phyloP scores from a whole-genome alignment of 30 jellyfish, hydroid and myxozoan species.

The Rhopilema esculentum region DNA sequence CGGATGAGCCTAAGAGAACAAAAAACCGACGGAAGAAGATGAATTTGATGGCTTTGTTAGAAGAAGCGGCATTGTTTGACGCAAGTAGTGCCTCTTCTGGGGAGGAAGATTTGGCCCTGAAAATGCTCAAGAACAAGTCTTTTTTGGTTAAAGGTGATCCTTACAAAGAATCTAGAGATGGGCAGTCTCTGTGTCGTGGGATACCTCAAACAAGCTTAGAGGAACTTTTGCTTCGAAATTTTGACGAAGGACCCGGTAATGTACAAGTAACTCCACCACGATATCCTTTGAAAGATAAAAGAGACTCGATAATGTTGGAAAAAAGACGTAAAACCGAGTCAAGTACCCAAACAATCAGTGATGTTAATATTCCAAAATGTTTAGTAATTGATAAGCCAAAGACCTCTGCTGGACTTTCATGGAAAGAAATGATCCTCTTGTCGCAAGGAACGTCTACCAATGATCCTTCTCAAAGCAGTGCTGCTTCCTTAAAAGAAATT shows the following conservation, averaged over 20 bases:
- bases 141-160: constrained; percentile 32
- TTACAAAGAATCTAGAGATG: not conserved
- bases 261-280: not conserved
- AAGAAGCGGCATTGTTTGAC: constrained; percentile 50
- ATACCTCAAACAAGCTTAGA: constrained; percentile 32
- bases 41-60: constrained; percentile 48
- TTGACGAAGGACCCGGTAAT: not conserved
- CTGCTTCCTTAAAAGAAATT: not conserved
- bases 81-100: constrained; percentile 21
- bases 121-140: constrained; percentile 25
- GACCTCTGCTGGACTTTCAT: constrained; percentile 48
- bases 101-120: constrained; percentile 36
- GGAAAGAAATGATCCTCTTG: constrained; percentile 41
- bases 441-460: not conserved
- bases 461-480: not conserved
- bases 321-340: not conserved
- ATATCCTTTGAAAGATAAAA: not conserved
- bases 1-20: not conserved
- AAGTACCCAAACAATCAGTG: constrained; percentile 17
- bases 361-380: constrained; percentile 1
- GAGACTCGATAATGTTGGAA: not conserved
- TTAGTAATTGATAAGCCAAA: constrained; percentile 26
- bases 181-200: not conserved
- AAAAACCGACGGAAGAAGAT: constrained; percentile 13
- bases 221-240: constrained; percentile 54